A percentile compares a stretch with the other conserved stretches of the same genome.
Evolutionary conservation across 2,113 vertebrate species (phyloP).

Genomic region (Triplophysa dalaica): DNA sequence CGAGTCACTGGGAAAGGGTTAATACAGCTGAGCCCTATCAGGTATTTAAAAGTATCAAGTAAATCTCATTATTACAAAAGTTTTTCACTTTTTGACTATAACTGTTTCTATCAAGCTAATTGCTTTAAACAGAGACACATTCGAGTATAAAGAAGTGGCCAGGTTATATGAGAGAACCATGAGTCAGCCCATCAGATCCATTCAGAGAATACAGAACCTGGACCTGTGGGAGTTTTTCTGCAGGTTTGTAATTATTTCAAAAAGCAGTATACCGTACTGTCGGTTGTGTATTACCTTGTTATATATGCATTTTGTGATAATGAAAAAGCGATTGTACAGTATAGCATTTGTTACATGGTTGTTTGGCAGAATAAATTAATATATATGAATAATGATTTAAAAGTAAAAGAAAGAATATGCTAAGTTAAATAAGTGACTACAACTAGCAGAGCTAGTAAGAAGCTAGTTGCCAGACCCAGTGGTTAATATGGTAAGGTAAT

Average conservation of each 20-base stretch:
- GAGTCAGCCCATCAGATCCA: conserved; percentile 87
- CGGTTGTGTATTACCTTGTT: no score
- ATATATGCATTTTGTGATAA: no score
- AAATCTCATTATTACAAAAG: not conserved
- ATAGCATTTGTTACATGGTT: no score
- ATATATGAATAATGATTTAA: no score
- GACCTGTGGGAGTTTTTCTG: conserved; percentile 98
- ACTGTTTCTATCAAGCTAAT: not conserved
- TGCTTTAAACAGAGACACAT: conserved; percentile 79
- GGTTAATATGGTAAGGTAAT: not conserved
- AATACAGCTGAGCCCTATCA: conserved; percentile 89
- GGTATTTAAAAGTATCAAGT: conserved; percentile 64
- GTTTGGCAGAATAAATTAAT: no score
- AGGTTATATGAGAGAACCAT: conserved; percentile 89
- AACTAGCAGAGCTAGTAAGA: no score
- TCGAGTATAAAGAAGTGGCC: conserved; percentile 92
- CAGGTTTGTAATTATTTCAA: conserved; percentile 73
- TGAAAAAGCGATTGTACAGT: no score
- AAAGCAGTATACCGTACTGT: no score
- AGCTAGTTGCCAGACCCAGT: no score
- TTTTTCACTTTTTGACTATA: not conserved
- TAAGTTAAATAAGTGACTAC: no score
- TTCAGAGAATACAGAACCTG: conserved; percentile 95
- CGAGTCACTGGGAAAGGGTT: conserved; percentile 92
- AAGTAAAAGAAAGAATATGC: no score